Evolutionary conservation across 1,140 invertebrate genomes (phyloP).

Genomic region (Apis mellifera): DNA sequence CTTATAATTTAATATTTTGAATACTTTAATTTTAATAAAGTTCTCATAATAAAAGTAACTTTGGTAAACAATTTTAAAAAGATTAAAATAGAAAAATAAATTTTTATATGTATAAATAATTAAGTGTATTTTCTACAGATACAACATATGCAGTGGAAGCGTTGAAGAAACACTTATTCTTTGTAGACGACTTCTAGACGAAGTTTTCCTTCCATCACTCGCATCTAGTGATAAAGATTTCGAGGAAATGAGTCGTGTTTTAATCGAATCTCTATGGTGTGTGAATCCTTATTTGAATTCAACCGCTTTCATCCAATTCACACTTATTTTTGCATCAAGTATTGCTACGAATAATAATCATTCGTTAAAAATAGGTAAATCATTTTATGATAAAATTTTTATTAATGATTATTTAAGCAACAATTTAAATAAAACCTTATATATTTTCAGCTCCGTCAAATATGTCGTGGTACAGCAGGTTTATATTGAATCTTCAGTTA

Average conservation of each 20-base stretch:
- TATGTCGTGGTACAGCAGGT: slow-evolving; percentile 72
- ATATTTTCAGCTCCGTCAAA: slow-evolving; percentile 68
- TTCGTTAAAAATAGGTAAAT: slow-evolving; percentile 70
- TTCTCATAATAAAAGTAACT: too few species aligned
- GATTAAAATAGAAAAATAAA: not conserved
- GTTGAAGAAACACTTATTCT: slow-evolving; percentile 73
- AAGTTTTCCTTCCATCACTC: slow-evolving; percentile 74
- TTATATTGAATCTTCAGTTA: slow-evolving; percentile 78
- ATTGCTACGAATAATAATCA: slow-evolving; percentile 75
- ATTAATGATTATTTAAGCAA: not conserved
- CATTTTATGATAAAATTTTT: not conserved
- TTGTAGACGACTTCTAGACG: slow-evolving; percentile 75
- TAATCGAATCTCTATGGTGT: slow-evolving; percentile 78
- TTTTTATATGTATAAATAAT: not conserved
- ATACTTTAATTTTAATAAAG: too few species aligned
- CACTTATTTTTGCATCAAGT: slow-evolving; percentile 68
- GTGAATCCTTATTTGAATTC: slow-evolving; percentile 77
- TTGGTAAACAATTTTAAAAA: not conserved
- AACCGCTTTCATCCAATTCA: slow-evolving; percentile 77
- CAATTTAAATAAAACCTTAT: not conserved
- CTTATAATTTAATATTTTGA: too few species aligned
- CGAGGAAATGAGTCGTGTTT: slow-evolving; percentile 70
- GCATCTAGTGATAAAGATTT: slow-evolving; percentile 64
- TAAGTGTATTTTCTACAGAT: slow-evolving; percentile 64
- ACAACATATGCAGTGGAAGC: slow-evolving; percentile 80